These are phyloP conservation scores for Rhodinocichla rosea DNA, from an alignment of 2,113 vertebrate species.

Conservation along the genomic window DNA sequence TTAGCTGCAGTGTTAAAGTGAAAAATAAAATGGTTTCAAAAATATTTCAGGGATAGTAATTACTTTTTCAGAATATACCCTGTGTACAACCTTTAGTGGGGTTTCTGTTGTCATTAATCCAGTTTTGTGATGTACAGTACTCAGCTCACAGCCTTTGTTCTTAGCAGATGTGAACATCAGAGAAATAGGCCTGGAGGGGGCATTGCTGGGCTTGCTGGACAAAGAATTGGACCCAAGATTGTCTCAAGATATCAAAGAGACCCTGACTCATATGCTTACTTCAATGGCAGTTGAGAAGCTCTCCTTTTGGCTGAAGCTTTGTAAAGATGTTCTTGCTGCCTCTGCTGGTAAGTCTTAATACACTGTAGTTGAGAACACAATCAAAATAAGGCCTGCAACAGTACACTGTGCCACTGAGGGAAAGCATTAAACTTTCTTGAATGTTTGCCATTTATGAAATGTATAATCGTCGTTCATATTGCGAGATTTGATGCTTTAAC, in stretches of 20 bases:
- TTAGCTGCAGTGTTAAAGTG: not conserved
- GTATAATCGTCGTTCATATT: fast-evolving
- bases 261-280: conserved; percentile 86
- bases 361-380: not conserved
- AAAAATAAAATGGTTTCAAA: not conserved
- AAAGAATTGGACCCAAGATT: conserved; percentile 83
- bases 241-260: conserved; percentile 86
- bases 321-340: conserved; percentile 91
- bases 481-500: not conserved
- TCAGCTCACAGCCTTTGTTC: conserved; percentile 46
- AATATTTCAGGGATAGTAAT: not conserved
- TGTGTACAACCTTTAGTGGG: not conserved
- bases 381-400: not conserved
- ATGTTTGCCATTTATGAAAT: not conserved
- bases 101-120: not conserved
- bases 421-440: not conserved
- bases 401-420: not conserved
- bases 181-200: conserved; percentile 91
- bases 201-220: conserved; percentile 87
- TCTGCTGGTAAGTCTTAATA: conserved; percentile 78
- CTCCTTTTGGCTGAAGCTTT: conserved; percentile 91
- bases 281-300: conserved; percentile 83
- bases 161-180: conserved; percentile 85
- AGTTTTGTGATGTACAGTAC: conserved; percentile 21
- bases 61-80: not conserved